Conservation (phyloP, 2,888 invertebrate species). For the Hetaerina titia region DNA sequence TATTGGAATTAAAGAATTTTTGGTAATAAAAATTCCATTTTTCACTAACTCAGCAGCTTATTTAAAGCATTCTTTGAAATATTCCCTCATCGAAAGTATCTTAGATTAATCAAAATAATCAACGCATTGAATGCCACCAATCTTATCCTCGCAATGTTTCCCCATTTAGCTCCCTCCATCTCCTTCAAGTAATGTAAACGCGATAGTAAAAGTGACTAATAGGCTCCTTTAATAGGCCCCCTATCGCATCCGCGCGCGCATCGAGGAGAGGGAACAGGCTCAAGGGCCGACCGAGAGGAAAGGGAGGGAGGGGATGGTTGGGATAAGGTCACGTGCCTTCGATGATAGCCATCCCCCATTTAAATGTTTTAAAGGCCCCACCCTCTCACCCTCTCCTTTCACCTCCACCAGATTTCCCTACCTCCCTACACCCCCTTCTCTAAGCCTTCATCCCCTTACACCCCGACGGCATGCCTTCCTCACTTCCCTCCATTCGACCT, state of each 20-base stretch:
- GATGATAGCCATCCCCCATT: not conserved
- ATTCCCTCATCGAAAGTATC: too few relatives aligned
- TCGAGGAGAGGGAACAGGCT: not conserved
- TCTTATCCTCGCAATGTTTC: too few relatives aligned
- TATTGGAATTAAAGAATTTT: too few relatives aligned
- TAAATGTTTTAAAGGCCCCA: slow-evolving; percentile 23
- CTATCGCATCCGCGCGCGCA: not conserved
- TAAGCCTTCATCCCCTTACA: not conserved
- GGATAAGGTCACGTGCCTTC: not conserved
- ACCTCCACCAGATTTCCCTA: not conserved
- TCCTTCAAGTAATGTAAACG: not conserved
- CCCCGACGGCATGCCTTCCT: too few relatives aligned
- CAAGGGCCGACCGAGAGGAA: not conserved
- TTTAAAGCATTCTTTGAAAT: too few relatives aligned
- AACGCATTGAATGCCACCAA: too few relatives aligned
- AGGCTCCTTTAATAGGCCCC: not conserved
- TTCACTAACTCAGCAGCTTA: too few relatives aligned
- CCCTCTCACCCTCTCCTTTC: not conserved
- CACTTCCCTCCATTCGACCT: too few relatives aligned
- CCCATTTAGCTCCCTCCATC: not conserved
- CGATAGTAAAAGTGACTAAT: not conserved
- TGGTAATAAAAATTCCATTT: too few relatives aligned
- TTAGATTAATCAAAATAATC: too few relatives aligned
- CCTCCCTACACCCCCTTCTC: not conserved
- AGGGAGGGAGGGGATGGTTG: not conserved